Percentiles rank a stretch among this genome's conserved stretches.
Conservation (phyloP, 2,797 vertebrate species). For the Schizopygopsis pylzovi region DNA sequence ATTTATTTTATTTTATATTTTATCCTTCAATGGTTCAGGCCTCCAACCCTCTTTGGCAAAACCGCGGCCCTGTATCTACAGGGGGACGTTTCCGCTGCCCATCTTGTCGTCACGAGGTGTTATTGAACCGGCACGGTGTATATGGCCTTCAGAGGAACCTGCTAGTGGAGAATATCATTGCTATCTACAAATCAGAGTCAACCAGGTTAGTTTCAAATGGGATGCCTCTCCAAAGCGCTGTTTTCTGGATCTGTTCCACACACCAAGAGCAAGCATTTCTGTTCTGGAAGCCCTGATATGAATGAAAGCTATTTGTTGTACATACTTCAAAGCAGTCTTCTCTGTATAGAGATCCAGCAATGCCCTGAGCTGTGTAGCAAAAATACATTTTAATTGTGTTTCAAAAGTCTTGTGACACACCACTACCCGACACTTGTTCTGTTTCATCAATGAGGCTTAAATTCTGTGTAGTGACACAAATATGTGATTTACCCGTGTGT, state of each 20-base stretch:
- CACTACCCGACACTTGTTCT: not conserved
- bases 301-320: slow-evolving; percentile 1
- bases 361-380: not conserved
- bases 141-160: slow-evolving; percentile 90
- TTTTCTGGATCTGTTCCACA: slow-evolving; percentile 9
- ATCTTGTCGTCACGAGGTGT: slow-evolving; percentile 89
- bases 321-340: slow-evolving; percentile 11
- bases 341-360: not conserved
- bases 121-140: slow-evolving; percentile 89
- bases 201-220: slow-evolving; percentile 73
- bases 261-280: not conserved
- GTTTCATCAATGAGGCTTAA: slow-evolving; percentile 42
- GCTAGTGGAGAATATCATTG: slow-evolving; percentile 92
- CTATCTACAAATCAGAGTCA: slow-evolving; percentile 90
- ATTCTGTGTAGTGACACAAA: slow-evolving; percentile 23
- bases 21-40: slow-evolving; percentile 71
- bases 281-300: not conserved
- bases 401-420: slow-evolving; percentile 19
- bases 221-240: not conserved
- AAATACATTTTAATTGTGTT: slow-evolving; percentile 27
- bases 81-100: slow-evolving; percentile 89
- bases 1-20: not conserved
- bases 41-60: slow-evolving; percentile 86
- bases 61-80: slow-evolving; percentile 78
- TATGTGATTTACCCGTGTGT: slow-evolving; percentile 14